Base-by-base conservation (phyloP, 2,797 vertebrate species). In the Melanotaenia pygmaea region DNA sequence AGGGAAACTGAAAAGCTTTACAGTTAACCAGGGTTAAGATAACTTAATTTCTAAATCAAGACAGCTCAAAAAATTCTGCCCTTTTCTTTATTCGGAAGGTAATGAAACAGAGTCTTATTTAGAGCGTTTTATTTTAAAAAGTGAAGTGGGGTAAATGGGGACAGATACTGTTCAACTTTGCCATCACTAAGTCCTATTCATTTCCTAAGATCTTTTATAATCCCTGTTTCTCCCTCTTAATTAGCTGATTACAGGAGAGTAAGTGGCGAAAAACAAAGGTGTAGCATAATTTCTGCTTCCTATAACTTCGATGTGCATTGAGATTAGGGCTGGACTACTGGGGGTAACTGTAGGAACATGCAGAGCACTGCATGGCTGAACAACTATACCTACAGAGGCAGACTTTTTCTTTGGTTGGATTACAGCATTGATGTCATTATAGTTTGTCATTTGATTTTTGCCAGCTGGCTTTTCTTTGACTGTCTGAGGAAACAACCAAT, bases 81-180 rank as follows among this genome's bases (percentile, higher is more conserved):
- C 71, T 85, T 86, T 68, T 18, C 54, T 53, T 63, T 67, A 45
- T 70, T 20, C 59, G 58, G 64, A 84, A 86, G 79, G 86, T 84
- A 86, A 86, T 82, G 72, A 59, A 79, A 66, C 4, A 32, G 12
- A 24, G 2, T 32, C 51, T 72, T 76, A 81, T 81, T 80, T 68
- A 59, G 53, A 64, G 59, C n/a, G 35, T 24, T 79, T 34, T 78
- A 76, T 84, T 82, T 79, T 79, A 60, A 72, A 72, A 12, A 73
- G 40, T 26, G 38, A 73, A 70, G 28, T 22, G n/a, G 4, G 53
- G 38, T 24, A 76, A 82, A 76, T 51, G 64, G 28, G 81, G 58
- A 51, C 57, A 61, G 76, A 87, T 64, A 72, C 63, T 59, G 67
- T 77, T 76, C 85, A 86, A 75, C 76, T 81, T 24, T 80, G 59